phyloP scores from a whole-genome alignment of 2,888 invertebrate species.

The Chloroclysta siterata region DNA sequence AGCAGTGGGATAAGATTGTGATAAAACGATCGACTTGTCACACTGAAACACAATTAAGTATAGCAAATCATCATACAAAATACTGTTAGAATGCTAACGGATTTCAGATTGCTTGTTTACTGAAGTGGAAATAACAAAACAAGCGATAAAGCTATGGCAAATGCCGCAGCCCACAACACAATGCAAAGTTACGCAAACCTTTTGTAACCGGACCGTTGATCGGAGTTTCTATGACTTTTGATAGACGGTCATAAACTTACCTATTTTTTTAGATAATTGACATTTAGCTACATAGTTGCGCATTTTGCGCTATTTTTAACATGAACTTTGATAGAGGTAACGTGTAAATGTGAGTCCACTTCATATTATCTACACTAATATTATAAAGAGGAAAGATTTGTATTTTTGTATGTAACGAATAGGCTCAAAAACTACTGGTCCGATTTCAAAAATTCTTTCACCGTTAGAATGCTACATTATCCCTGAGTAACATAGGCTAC shows the following conservation, averaged over 20 bases:
- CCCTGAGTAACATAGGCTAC: no score
- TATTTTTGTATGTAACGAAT: no score
- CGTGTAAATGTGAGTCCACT: not conserved
- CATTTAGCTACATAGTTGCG: constrained; percentile 3
- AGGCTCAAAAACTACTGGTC: no score
- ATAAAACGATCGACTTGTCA: not conserved
- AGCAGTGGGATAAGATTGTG: not conserved
- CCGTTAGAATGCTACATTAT: no score
- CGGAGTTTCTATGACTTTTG: constrained; percentile 42
- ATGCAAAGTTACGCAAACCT: constrained; percentile 47
- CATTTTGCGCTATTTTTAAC: not conserved
- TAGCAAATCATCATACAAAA: not conserved
- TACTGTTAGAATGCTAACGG: constrained; percentile 11
- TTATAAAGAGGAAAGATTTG: no score
- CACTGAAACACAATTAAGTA: not conserved
- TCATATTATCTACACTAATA: no score
- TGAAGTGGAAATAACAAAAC: constrained; percentile 48
- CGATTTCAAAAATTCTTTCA: no score
- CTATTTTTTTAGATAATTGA: not conserved
- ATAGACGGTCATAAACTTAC: constrained; percentile 20
- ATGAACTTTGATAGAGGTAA: not conserved
- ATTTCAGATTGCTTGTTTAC: constrained; percentile 33
- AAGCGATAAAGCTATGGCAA: constrained; percentile 39
- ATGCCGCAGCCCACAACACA: constrained; percentile 19
- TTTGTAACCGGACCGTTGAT: constrained; percentile 39